Evolutionary conservation across 2,888 invertebrate genomes (phyloP).

Genomic region (Anarsia innoxiella): DNA sequence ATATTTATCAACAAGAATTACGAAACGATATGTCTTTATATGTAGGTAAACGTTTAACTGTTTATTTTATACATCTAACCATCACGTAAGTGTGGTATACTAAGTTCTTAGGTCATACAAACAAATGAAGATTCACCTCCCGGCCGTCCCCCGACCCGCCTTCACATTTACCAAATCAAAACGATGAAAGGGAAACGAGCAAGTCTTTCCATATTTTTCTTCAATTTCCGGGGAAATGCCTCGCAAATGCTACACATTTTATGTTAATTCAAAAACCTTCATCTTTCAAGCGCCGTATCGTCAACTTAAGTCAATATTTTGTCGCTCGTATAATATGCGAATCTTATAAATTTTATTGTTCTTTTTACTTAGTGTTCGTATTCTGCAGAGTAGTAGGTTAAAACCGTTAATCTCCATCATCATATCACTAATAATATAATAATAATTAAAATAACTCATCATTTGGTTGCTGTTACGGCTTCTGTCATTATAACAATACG

Average conservation of each 20-base stretch:
- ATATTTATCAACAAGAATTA: not conserved
- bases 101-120: no score
- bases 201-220: conserved; percentile 20
- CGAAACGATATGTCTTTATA: no score
- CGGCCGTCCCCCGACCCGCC: no score
- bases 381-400: no score
- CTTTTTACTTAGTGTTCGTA: not conserved
- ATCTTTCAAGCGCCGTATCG: not conserved
- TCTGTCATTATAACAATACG: no score
- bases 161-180: conserved; percentile 21
- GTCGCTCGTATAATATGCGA: not conserved
- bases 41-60: not conserved
- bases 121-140: no score
- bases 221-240: conserved; percentile 16
- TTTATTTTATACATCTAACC: no score
- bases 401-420: no score
- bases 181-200: conserved; percentile 20
- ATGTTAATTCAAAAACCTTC: conserved; percentile 7
- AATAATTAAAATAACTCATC: no score
- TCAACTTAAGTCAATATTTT: not conserved
- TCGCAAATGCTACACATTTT: conserved; percentile 14
- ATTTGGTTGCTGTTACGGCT: no score
- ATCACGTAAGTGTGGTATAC: no score
- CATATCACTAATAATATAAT: no score
- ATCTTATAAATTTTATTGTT: not conserved